Base-by-base conservation (phyloP, 2,113 vertebrate genomes). In the Helogale parvula region DNA sequence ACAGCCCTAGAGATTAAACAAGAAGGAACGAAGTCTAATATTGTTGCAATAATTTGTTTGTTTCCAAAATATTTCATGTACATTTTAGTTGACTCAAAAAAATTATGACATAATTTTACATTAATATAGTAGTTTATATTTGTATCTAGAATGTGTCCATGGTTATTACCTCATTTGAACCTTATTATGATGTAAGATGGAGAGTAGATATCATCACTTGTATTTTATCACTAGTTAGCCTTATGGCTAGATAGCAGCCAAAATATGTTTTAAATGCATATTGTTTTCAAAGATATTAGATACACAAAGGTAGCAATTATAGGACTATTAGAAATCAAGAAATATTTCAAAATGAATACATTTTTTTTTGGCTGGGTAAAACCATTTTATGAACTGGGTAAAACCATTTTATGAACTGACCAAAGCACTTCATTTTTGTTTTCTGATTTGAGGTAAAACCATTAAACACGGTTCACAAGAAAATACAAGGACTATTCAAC, bases 371-470 rank as follows among this genome's bases (percentile, higher is more conserved):
- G 29, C 93, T 98, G 97, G 54, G 90, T 98, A 98, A 98, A 98
- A 95, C 88, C 96, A 97, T 97, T 99, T 99, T 98, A 98, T 98
- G 98, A 98, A 31, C 94, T 98, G 97, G 54, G 92, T 98, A 98
- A 98, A 98, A 95, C 88, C 96, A 97, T 97, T 99, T 99, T 98
- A 99, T 98, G 99, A 98, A 98, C 96, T 97, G 97, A 98, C 90
- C 96, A 98, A 98, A 98, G 94, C 96, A 98, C 97, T 96, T 98
- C 92, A 96, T 96, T 97, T 97, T 97, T 97, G 68, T 97, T 96
- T 98, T 97, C 94, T 27, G 47, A 98, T 98, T 97, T 97, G 98
- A 98, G 98, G 98, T 98, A 98, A 98, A 97, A 98, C 97, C 85
- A 96, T 98, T 98, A 98, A 97, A 97, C 98, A 97, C 94, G 86